Conservation (phyloP, 2,113 vertebrate species). For the Syngnathus scovelli region DNA sequence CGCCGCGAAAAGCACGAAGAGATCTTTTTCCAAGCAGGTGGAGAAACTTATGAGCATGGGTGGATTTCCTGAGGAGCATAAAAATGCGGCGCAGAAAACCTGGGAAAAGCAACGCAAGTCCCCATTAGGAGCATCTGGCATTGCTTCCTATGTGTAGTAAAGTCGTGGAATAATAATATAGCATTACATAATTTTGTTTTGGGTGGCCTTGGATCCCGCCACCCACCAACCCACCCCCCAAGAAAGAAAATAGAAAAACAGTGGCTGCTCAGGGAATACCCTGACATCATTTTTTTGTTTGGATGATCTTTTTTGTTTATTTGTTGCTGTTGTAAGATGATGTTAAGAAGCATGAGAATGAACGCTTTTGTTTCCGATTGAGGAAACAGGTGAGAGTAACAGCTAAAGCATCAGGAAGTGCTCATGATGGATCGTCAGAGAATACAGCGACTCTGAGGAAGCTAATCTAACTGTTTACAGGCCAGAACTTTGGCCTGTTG, state of each 20-base stretch:
- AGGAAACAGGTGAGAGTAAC: slow-evolving; percentile 59
- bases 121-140: slow-evolving; percentile 45
- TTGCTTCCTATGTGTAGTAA: slow-evolving; percentile 61
- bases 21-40: slow-evolving; percentile 72
- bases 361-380: slow-evolving; percentile 53
- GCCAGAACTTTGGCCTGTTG: slow-evolving; percentile 4
- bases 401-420: slow-evolving; percentile 31
- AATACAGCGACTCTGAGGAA: background rate
- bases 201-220: slow-evolving; percentile 66
- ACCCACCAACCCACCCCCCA: background rate
- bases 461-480: background rate
- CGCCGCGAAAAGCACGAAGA: slow-evolving; percentile 55
- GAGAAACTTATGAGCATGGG: slow-evolving; percentile 68
- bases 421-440: background rate
- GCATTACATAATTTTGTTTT: slow-evolving; percentile 68
- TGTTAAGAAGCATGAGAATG: slow-evolving; percentile 41
- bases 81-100: slow-evolving; percentile 62
- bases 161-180: slow-evolving; percentile 62
- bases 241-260: slow-evolving; percentile 62
- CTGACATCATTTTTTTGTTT: slow-evolving; percentile 60
- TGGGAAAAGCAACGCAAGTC: slow-evolving; percentile 45
- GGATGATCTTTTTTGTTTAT: background rate
- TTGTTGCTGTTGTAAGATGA: slow-evolving; percentile 32
- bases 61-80: slow-evolving; percentile 65
- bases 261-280: slow-evolving; percentile 54